Conservation (phyloP, 1,140 invertebrate genomes). For the Hydropsyche tenuis region DNA sequence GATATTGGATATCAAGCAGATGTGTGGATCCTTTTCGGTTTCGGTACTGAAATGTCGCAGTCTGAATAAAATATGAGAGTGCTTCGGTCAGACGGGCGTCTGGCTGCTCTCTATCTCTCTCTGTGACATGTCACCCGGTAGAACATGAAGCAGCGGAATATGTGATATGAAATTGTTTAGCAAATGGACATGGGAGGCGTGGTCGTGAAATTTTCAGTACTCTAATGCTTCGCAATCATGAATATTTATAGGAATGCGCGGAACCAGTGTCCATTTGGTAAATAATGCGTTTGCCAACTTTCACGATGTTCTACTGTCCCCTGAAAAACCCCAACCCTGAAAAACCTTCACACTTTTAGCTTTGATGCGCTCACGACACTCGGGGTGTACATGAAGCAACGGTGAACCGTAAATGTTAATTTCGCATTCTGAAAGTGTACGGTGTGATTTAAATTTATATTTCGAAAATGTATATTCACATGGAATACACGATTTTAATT, state of each 20-base stretch:
- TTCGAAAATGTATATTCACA: too few relatives aligned
- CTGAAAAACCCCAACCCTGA: constrained; percentile 1
- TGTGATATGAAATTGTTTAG: constrained; percentile 22
- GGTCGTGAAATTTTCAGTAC: too few relatives aligned
- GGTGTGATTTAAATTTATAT: too few relatives aligned
- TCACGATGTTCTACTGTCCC: not conserved
- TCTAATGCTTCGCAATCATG: not conserved
- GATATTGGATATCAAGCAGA: too few relatives aligned
- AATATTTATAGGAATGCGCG: constrained; percentile 5
- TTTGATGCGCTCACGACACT: constrained; percentile 40
- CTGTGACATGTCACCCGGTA: constrained; percentile 2
- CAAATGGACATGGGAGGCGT: not conserved
- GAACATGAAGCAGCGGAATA: constrained; percentile 13
- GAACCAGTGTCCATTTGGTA: constrained; percentile 31
- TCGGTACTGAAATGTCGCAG: too few relatives aligned
- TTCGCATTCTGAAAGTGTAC: not conserved
- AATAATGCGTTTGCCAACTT: constrained; percentile 32
- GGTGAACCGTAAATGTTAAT: constrained; percentile 18
- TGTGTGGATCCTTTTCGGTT: not conserved
- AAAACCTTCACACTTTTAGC: constrained; percentile 38
- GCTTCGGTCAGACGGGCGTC: too few relatives aligned
- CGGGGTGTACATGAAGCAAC: constrained; percentile 19
- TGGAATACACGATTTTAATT: too few relatives aligned
- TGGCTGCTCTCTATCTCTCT: too few relatives aligned
- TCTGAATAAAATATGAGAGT: too few relatives aligned